Percentiles rank a stretch among this genome's conserved stretches.
Conservation (phyloP, 2,888 invertebrate species). For the Leistus spinibarbis region DNA sequence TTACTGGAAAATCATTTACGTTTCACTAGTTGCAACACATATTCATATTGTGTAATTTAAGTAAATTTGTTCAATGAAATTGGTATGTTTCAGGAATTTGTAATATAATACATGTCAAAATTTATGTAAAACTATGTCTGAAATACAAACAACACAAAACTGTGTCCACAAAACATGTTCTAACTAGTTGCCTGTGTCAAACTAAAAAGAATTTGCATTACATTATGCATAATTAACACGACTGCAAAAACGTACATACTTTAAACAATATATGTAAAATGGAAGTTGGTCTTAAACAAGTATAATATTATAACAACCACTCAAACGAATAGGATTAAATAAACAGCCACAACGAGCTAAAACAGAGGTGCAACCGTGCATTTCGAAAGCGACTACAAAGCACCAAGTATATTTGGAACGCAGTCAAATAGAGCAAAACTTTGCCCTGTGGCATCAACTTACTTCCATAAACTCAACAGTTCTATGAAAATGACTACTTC, state of each 20-base stretch:
- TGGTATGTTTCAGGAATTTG: too few species aligned
- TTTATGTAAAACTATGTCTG: too few species aligned
- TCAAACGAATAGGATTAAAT: not conserved
- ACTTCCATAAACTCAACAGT: not conserved
- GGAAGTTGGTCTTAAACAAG: not conserved
- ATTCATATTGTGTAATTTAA: too few species aligned
- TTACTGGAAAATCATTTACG: too few species aligned
- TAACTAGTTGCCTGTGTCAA: not conserved
- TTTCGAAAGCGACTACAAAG: not conserved
- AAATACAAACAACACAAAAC: not conserved
- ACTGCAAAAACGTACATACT: not conserved
- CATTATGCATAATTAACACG: not conserved
- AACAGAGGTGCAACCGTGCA: not conserved
- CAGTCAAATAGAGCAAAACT: not conserved
- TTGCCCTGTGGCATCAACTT: too few species aligned
- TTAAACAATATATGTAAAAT: not conserved
- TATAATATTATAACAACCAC: not conserved
- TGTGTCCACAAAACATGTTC: not conserved
- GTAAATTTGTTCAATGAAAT: too few species aligned
- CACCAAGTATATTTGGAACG: not conserved
- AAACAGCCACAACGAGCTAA: not conserved
- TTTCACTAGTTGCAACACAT: too few species aligned
- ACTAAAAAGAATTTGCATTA: not conserved
- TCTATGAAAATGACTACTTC: not conserved
- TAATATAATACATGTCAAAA: too few species aligned